These are phyloP conservation scores for Sinotaia quadrata DNA, from an alignment of 2,888 invertebrate genomes.

Conservation along the genomic window DNA sequence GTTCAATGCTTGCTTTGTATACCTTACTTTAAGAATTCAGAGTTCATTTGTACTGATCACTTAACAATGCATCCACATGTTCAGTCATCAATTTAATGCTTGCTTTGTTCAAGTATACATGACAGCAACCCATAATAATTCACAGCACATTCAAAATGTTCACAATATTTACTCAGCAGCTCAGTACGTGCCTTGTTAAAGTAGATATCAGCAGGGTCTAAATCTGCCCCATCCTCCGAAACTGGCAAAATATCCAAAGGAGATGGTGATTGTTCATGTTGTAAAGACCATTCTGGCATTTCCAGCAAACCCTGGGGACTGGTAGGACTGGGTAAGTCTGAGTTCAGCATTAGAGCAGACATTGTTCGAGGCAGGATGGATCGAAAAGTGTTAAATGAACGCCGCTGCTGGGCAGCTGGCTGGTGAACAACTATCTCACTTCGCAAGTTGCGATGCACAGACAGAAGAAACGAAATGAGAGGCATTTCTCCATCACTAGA, in stretches of 20 bases:
- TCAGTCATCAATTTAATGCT: too few relatives aligned
- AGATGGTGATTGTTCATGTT: conserved; percentile 49
- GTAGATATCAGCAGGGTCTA: conserved; percentile 86
- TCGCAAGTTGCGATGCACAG: conserved; percentile 26
- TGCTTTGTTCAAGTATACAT: too few relatives aligned
- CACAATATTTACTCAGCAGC: neutral
- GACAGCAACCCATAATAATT: too few relatives aligned
- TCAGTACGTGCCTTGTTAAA: conserved; percentile 80
- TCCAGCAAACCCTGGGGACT: conserved; percentile 31
- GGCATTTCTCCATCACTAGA: conserved; percentile 82
- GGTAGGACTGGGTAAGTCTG: conserved; percentile 46
- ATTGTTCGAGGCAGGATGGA: conserved; percentile 93
- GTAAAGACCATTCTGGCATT: conserved; percentile 6
- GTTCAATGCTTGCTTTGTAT: too few relatives aligned
- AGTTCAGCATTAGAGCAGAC: conserved; percentile 74
- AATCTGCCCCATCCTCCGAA: conserved; percentile 36
- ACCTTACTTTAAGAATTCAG: too few relatives aligned
- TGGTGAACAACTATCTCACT: conserved; percentile 18
- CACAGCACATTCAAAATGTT: too few relatives aligned
- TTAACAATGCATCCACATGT: too few relatives aligned
- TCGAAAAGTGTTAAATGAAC: conserved; percentile 75
- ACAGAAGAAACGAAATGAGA: conserved; percentile 78
- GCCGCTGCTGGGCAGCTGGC: conserved; percentile 17
- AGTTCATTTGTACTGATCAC: too few relatives aligned
- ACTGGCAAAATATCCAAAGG: conserved; percentile 30